phyloP scores from a whole-genome alignment of 2,888 invertebrate genomes.

The Tricholauxania praeusta region DNA sequence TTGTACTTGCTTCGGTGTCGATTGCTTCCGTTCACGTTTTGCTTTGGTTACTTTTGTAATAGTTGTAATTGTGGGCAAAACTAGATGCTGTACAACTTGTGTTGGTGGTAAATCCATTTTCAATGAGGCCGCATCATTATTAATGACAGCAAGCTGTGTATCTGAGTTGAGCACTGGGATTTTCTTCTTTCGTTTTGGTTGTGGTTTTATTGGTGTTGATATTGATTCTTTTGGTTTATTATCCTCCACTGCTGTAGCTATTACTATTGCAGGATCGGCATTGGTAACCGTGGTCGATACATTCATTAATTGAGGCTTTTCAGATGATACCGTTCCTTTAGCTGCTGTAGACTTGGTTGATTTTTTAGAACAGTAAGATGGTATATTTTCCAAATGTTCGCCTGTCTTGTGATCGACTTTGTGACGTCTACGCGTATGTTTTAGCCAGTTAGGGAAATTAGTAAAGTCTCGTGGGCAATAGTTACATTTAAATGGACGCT shows the following conservation, averaged over 20 bases:
- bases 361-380: constrained; percentile 65
- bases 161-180: constrained; percentile 24
- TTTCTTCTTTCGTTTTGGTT: constrained; percentile 46
- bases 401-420: constrained; percentile 69
- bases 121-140: not conserved
- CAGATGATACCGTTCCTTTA: constrained; percentile 48
- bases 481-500: constrained; percentile 72
- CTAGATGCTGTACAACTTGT: constrained; percentile 18
- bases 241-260: not conserved
- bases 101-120: constrained; percentile 9
- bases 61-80: constrained; percentile 30
- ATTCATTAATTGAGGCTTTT: constrained; percentile 4
- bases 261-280: not conserved
- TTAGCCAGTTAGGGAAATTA: constrained; percentile 73
- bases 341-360: constrained; percentile 56
- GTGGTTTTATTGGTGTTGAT: constrained; percentile 24
- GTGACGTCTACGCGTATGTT: constrained; percentile 72
- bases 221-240: not conserved
- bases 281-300: not conserved
- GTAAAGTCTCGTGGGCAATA: constrained; percentile 73
- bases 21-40: constrained; percentile 61
- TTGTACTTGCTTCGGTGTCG: constrained; percentile 60
- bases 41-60: constrained; percentile 52
- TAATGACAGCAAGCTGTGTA: constrained; percentile 27
- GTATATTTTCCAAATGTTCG: constrained; percentile 65